Conservation (phyloP, 2,888 invertebrate genomes). For the Amphipoea lucens region DNA sequence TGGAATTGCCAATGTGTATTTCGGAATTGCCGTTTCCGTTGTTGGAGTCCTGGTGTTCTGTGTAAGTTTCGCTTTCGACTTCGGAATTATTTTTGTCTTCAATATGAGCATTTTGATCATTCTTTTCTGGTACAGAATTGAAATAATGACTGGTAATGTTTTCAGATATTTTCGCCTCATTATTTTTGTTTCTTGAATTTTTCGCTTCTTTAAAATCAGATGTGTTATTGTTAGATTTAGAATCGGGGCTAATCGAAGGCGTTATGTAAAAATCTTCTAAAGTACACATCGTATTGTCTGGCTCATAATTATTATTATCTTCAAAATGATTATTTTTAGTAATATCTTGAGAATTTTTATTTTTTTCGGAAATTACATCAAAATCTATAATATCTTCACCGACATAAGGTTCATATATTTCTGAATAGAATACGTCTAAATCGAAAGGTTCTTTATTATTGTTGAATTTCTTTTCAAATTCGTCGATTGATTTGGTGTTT, state of each 20-base stretch:
- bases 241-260: not conserved
- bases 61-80: slow-evolving; percentile 9
- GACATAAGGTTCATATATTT: slow-evolving; percentile 20
- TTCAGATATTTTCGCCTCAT: not conserved
- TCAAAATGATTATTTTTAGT: not conserved
- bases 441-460: slow-evolving; percentile 37
- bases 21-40: not conserved
- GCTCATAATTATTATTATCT: not conserved
- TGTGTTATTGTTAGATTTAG: not conserved
- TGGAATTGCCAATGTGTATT: not conserved
- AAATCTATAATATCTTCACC: not conserved
- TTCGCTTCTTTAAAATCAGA: not conserved
- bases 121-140: not conserved
- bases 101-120: not conserved
- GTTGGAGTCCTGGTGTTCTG: not conserved
- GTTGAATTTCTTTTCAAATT: slow-evolving; percentile 64
- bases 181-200: not conserved
- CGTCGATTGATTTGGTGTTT: slow-evolving; percentile 58
- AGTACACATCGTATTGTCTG: not conserved
- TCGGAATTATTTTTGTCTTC: not conserved
- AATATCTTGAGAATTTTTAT: not conserved
- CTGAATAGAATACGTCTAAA: slow-evolving; percentile 43
- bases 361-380: slow-evolving; percentile 1
- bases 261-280: slow-evolving; percentile 42
- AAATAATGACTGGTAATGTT: not conserved